phyloP scores from a whole-genome alignment of 2,797 vertebrate genomes.

The Phrynocephalus forsythii region DNA sequence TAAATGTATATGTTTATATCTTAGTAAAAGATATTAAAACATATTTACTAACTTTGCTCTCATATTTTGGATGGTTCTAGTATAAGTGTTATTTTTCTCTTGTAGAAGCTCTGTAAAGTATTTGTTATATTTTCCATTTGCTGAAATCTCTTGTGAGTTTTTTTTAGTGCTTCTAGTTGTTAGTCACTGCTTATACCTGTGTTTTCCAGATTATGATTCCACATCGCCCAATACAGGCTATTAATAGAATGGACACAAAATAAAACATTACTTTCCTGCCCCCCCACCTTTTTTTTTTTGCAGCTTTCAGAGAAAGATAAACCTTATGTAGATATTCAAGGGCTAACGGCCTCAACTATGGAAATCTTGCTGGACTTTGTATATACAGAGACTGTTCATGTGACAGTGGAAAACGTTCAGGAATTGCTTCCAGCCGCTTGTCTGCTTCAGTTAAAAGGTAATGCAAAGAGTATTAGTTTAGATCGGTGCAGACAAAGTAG shows the following conservation, averaged over 20 bases:
- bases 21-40: neutral
- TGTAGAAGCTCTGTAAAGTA: neutral
- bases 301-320: conserved; percentile 98
- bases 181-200: neutral
- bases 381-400: conserved; percentile 96
- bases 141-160: neutral
- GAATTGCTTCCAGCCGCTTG: conserved; percentile 96
- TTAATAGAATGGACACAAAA: conserved; percentile 16
- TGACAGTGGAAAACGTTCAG: conserved; percentile 97
- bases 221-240: neutral
- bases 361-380: conserved; percentile 98
- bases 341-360: conserved; percentile 95
- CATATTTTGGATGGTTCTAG: neutral
- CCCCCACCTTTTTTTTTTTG: conserved; percentile 42
- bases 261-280: conserved; percentile 34
- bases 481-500: neutral
- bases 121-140: conserved; percentile 1
- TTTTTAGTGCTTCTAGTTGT: neutral
- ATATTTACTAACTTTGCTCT: neutral
- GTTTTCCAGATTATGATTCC: conserved; percentile 5
- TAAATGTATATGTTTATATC: neutral
- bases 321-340: conserved; percentile 97
- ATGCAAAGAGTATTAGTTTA: conserved; percentile 25
- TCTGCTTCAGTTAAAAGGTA: conserved; percentile 97
- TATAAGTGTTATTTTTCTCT: neutral